Percentiles rank a stretch among this genome's conserved stretches.
These are phyloP conservation scores for Dicrurus megarhynchus DNA, from an alignment of 2,113 vertebrate species.

Conservation along the genomic window DNA sequence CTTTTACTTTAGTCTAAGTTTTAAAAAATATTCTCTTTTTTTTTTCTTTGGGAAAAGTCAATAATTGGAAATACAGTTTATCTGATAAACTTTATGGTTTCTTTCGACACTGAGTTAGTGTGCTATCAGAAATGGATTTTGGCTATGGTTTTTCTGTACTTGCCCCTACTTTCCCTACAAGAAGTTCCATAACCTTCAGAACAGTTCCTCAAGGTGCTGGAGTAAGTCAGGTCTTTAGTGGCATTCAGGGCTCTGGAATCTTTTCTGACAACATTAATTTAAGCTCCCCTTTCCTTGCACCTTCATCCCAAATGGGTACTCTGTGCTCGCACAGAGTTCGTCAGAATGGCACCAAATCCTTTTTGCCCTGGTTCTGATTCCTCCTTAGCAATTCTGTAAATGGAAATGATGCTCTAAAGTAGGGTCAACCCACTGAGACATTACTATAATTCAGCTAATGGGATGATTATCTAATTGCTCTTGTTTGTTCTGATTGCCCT, in stretches of 20 bases:
- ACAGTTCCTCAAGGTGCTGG: background rate
- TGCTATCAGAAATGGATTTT: background rate
- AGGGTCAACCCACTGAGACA: background rate
- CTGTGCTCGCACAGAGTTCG: background rate
- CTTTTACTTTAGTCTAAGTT: background rate
- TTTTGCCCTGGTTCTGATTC: background rate
- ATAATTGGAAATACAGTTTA: background rate
- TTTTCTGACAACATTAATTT: background rate
- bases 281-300: background rate
- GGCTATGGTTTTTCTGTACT: background rate
- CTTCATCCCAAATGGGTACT: background rate
- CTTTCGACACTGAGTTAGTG: background rate
- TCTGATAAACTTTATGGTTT: background rate
- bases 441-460: slow-evolving; percentile 34
- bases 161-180: background rate
- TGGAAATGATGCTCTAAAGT: background rate
- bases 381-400: background rate
- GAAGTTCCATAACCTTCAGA: background rate
- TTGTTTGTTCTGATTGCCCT: slow-evolving; percentile 7
- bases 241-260: background rate
- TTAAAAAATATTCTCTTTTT: background rate
- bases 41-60: background rate
- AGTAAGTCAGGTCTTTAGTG: background rate
- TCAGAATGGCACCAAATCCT: background rate
- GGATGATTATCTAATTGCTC: background rate